These are phyloP conservation scores for Abscondita cerata DNA, from an alignment of 2,888 invertebrate genomes.

Conservation along the genomic window DNA sequence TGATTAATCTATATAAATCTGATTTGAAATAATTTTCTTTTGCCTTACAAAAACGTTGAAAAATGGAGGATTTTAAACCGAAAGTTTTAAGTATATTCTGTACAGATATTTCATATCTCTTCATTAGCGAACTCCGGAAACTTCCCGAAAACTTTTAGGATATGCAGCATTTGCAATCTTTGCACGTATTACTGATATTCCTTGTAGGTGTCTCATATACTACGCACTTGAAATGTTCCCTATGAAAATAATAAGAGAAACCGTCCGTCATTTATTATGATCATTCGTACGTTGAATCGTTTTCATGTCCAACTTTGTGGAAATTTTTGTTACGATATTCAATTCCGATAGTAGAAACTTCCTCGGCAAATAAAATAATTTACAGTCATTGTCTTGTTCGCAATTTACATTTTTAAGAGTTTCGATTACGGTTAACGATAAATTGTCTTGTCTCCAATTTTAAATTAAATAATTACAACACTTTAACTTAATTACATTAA, in stretches of 20 bases:
- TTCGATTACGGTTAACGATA: neutral
- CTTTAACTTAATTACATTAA: constrained; percentile 11
- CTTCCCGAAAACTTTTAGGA: constrained; percentile 3
- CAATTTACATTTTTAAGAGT: neutral
- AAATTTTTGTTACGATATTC: too few species aligned
- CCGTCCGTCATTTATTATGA: constrained; percentile 11
- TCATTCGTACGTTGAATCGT: constrained; percentile 8
- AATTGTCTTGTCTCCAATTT: constrained; percentile 2
- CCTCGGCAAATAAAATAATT: neutral
- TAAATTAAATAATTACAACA: constrained; percentile 9
- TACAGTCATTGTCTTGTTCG: neutral
- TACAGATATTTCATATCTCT: constrained; percentile 8
- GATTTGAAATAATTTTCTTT: too few species aligned
- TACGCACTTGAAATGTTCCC: constrained; percentile 12
- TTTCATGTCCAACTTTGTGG: constrained; percentile 8
- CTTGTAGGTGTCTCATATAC: constrained; percentile 12
- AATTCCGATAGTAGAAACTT: neutral
- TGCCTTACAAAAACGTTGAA: too few species aligned
- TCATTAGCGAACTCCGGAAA: constrained; percentile 5
- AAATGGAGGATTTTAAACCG: too few species aligned
- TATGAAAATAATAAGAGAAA: constrained; percentile 10
- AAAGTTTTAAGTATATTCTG: neutral
- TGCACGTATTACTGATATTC: constrained; percentile 11
- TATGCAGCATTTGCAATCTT: constrained; percentile 7
- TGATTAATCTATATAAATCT: too few species aligned